Conservation (phyloP, 2,888 invertebrate species). For the Morpho helenor region DNA sequence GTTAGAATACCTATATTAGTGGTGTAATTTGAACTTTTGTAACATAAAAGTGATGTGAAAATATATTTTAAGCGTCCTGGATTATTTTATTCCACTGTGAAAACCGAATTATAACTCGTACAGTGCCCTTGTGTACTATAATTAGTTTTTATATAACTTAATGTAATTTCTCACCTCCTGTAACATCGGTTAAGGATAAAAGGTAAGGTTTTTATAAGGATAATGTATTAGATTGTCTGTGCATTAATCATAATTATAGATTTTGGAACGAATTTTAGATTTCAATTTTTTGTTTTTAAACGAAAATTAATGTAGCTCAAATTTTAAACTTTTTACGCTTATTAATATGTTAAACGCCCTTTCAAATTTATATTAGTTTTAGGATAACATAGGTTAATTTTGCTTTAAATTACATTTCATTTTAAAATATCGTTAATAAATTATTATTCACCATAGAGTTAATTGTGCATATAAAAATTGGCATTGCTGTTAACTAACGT, state of each 20-base stretch:
- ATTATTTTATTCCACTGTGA: constrained; percentile 16
- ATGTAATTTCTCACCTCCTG: constrained; percentile 44
- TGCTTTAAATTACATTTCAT: too few species aligned
- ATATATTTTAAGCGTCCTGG: constrained; percentile 25
- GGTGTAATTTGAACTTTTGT: constrained; percentile 16
- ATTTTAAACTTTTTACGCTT: too few species aligned
- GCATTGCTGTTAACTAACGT: neutral
- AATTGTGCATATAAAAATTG: neutral
- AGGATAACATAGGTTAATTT: too few species aligned
- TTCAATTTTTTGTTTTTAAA: neutral
- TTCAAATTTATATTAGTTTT: too few species aligned
- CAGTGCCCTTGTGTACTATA: constrained; percentile 46
- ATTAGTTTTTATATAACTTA: constrained; percentile 47
- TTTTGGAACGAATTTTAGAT: neutral
- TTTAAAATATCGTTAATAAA: too few species aligned
- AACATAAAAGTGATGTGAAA: constrained; percentile 56
- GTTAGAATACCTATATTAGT: constrained; percentile 11
- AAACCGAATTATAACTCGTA: constrained; percentile 27
- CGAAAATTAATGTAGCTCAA: too few species aligned
- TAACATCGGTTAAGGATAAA: constrained; percentile 33
- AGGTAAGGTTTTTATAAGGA: constrained; percentile 45
- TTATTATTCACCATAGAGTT: too few species aligned
- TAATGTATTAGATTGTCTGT: constrained; percentile 14
- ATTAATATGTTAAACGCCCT: too few species aligned
- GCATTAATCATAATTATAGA: constrained; percentile 10